Base-by-base conservation (phyloP, 2,113 vertebrate genomes). In the Sitta europaea region DNA sequence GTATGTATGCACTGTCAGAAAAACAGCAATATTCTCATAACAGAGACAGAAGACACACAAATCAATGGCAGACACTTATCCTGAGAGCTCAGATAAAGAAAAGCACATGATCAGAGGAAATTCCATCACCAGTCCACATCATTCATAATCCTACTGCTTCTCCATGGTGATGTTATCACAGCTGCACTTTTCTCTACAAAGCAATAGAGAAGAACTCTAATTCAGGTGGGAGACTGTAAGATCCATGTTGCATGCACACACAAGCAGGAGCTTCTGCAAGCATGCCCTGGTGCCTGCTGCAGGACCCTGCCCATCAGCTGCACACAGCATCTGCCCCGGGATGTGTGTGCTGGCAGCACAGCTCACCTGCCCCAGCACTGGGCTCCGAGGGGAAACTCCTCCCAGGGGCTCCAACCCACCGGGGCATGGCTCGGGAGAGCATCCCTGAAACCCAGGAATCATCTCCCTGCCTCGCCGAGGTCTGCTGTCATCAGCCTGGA, bases 291-390 rank as follows among this genome's bases (percentile, higher is more conserved):
- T 21, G 10, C 13, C n/a, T 62, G 28, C 40, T 66, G 45, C 58
- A 31, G 47, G 51, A 31, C 7, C 8, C 2, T 2, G 58, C 14
- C 9, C 6, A 12, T 1, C 1, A 1, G 19, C 51, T 36, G 12
- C 25, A 16, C n/a, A 45, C 10, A 1, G 18, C 50, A 19, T 45
- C 76, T 75, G 24, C 45, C 19, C 18, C 13, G 0, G 0, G 21
- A 2, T 7, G 12, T 0, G 4, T 11, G 15, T 3, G 5, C 28
- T 57, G 1, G 0, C n/a, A 27, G 45, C 7, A 28, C 9, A 91
- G 24, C 24, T 45, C 40, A 10, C 21, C 73, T 71, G 55, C 50
- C 31, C 18, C 28, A 31, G n/a, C 5, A 2, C 47, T 67, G 70
- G n/a, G n/a, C n/a, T n/a, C n/a, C n/a, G n/a, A 40, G 20, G 51